Base-by-base conservation (phyloP, 23 tunicate species). In the Ascidia mentula region DNA sequence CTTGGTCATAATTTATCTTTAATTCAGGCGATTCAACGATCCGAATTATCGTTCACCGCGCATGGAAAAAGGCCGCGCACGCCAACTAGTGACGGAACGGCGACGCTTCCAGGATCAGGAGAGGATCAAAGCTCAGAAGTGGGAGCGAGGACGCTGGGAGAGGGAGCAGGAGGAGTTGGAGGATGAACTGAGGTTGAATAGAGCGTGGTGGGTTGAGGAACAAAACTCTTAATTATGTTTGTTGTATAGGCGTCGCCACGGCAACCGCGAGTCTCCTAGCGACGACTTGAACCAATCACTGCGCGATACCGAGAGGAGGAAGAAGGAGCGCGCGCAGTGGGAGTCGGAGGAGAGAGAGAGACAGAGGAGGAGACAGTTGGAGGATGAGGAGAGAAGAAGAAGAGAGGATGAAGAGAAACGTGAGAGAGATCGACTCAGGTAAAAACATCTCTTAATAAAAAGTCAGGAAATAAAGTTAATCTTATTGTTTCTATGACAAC, bases 101-200 rank as follows among this genome's bases (percentile, higher is more conserved):
- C 75, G 77, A 32, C 74, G 75, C 42, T 93, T 88, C 40, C 91
- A 93, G 82, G 93, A 93, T 28, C 78, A 88, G 69, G 98, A 93
- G 71, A 45, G 98, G 70, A 53, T 71, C 45, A 69, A 69, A 72
- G 98, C 98, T 40, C 86, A 88, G 75, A 74, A 77, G 70, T 93
- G 98, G 98, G 98, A 93, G 72, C 59, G 81, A 40, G 98, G 77
- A 32, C 59, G 98, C 35, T 60, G 81, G 98, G 87, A 85, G 77
- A 80, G 87, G 72, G 98, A 93, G 74, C 87, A 88, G 60, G 84
- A 80, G 77, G 98, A 88, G 46, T 38, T 93, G 72, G 89, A 88
- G 22, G 90, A 88, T 31, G 90, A 83, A 40, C 13, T 87, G 61
- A 87, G 92, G 97, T 87, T 34, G 30, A 37, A 77, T 30, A n/a